phyloP scores from a whole-genome alignment of 2,797 vertebrate species.

The Phaenicophaeus curvirostris region DNA sequence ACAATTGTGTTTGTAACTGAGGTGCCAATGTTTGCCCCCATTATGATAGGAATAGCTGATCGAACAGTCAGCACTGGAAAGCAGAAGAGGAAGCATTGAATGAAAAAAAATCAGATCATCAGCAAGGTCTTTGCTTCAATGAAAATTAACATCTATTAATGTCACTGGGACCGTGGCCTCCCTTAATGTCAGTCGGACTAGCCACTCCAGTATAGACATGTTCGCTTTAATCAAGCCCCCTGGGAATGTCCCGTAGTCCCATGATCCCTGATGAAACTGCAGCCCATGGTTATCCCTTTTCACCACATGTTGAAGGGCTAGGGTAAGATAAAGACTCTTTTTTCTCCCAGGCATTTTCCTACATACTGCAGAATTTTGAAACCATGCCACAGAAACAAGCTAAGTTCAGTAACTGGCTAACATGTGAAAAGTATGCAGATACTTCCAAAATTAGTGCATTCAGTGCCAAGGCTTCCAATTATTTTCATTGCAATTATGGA shows the following conservation, averaged over 20 bases:
- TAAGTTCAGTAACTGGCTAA: background rate
- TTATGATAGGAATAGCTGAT: slow-evolving; percentile 92
- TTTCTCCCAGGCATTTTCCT: background rate
- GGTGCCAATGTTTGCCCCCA: slow-evolving; percentile 98
- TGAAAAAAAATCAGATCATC: background rate
- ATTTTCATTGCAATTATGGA: background rate
- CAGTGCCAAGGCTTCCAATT: background rate
- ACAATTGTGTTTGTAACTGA: slow-evolving; percentile 98
- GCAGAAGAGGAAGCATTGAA: background rate
- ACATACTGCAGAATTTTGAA: background rate
- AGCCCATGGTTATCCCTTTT: background rate
- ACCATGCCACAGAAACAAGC: background rate
- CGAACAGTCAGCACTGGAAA: slow-evolving; percentile 86
- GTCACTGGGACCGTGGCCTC: background rate
- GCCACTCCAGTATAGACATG: background rate
- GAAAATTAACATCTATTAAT: background rate
- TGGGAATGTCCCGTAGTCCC: accelerated
- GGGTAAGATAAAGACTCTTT: background rate
- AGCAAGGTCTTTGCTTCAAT: background rate
- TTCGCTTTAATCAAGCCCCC: background rate
- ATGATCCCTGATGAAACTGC: background rate
- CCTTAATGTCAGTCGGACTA: background rate
- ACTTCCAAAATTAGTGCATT: background rate
- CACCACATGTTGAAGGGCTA: background rate
- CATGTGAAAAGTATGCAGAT: background rate